These are phyloP conservation scores for Trichomycterus rosablanca DNA, from an alignment of 2,113 vertebrate genomes.

Conservation along the genomic window DNA sequence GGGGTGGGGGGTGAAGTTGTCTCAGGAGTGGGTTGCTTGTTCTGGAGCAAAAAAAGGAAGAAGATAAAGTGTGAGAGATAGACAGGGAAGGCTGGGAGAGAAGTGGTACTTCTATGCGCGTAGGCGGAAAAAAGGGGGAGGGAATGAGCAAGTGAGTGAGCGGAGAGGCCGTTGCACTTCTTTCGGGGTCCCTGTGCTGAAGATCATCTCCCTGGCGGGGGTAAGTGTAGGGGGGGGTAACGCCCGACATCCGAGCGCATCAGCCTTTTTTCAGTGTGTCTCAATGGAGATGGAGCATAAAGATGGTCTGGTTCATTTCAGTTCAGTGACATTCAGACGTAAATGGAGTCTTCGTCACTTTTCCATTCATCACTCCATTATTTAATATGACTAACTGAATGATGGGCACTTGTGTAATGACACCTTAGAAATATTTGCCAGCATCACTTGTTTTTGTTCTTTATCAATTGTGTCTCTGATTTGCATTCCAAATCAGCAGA, in stretches of 20 bases:
- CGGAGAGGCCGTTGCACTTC: constrained; percentile 50
- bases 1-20: constrained; percentile 5
- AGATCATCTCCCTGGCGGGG: constrained; percentile 48
- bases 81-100: background rate
- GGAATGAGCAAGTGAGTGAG: background rate
- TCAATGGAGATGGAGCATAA: constrained; percentile 13
- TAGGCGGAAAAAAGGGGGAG: background rate
- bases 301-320: constrained; percentile 24
- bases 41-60: constrained; percentile 2
- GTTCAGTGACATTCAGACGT: constrained; percentile 34
- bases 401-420: background rate
- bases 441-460: no score
- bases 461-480: no score
- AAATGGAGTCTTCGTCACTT: background rate
- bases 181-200: constrained; percentile 9
- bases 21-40: constrained; percentile 22
- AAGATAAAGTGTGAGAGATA: background rate
- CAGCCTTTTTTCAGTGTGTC: constrained; percentile 28
- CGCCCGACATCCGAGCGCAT: constrained; percentile 27
- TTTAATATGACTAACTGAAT: constrained; percentile 5
- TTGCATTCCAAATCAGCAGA: no score
- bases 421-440: no score
- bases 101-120: background rate
- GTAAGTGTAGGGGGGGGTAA: constrained; percentile 16
- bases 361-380: constrained; percentile 10